Evolutionary conservation across 2,888 invertebrate genomes (phyloP).

Genomic region (Nipponacmea schrenckii): DNA sequence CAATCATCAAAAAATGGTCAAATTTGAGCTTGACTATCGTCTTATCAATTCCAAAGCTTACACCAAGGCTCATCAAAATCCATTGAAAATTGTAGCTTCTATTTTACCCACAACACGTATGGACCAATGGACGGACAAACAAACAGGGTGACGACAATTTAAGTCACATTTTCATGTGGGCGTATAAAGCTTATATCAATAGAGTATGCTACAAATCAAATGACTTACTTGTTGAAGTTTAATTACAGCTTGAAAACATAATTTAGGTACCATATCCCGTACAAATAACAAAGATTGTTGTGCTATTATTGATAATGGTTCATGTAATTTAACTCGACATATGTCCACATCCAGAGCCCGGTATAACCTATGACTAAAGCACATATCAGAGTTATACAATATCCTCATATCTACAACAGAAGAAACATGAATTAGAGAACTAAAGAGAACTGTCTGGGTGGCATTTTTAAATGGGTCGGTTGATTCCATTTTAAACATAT

Average conservation of each 20-base stretch:
- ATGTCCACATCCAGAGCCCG: slow-evolving; percentile 65
- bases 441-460: background rate
- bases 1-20: no score
- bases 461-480: background rate
- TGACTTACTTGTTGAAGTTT: slow-evolving; percentile 59
- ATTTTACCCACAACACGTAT: no score
- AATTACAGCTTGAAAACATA: slow-evolving; percentile 64
- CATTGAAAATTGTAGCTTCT: no score
- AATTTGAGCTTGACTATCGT: no score
- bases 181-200: no score
- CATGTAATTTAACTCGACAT: slow-evolving; percentile 64
- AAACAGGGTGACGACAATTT: no score
- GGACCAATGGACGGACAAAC: no score
- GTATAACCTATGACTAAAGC: slow-evolving; percentile 63
- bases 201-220: no score
- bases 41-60: no score
- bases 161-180: no score
- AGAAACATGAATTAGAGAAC: background rate
- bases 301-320: slow-evolving; percentile 61
- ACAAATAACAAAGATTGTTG: slow-evolving; percentile 65
- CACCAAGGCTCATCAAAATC: no score
- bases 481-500: background rate
- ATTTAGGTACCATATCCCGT: slow-evolving; percentile 65
- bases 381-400: slow-evolving; percentile 64
- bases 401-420: slow-evolving; percentile 56